phyloP scores from a whole-genome alignment of 2,113 vertebrate species.

The Aphyosemion australe region DNA sequence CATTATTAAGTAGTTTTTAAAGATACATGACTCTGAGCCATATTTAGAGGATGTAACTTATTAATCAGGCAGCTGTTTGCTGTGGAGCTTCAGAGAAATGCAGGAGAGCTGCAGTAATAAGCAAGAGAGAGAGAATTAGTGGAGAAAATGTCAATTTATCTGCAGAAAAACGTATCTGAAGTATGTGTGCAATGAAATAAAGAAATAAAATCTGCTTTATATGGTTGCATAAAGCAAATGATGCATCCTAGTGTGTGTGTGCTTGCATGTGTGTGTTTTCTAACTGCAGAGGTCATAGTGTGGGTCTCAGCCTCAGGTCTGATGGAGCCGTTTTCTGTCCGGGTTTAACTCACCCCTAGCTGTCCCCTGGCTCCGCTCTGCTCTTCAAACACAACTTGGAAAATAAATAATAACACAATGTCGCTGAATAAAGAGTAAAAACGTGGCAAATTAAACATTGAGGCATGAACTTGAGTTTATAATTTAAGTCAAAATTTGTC shows the following conservation, averaged over 20 bases:
- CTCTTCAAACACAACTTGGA: slow-evolving; percentile 69
- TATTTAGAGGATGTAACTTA: slow-evolving; percentile 80
- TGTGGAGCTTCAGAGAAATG: slow-evolving; percentile 65
- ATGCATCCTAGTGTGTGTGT: slow-evolving; percentile 9
- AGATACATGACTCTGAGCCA: slow-evolving; percentile 83
- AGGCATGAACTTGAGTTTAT: slow-evolving; percentile 35
- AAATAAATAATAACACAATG: slow-evolving; percentile 7
- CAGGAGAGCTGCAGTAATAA: slow-evolving; percentile 45
- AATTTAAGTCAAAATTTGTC: slow-evolving; percentile 41
- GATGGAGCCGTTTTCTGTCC: slow-evolving; percentile 47
- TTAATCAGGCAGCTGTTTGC: slow-evolving; percentile 83
- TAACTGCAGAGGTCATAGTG: slow-evolving; percentile 53
- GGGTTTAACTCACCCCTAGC: slow-evolving; percentile 38
- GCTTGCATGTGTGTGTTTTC: slow-evolving; percentile 31
- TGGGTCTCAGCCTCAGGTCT: slow-evolving; percentile 56
- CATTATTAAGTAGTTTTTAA: slow-evolving; percentile 79
- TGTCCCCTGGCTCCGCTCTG: slow-evolving; percentile 56
- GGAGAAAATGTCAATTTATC: slow-evolving; percentile 7
- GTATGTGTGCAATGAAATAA: neutral
- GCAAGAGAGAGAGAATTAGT: neutral
- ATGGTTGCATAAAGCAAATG: neutral
- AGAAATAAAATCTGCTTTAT: neutral
- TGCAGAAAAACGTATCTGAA: slow-evolving; percentile 3
- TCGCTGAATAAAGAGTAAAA: slow-evolving; percentile 25
- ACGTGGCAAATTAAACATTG: slow-evolving; percentile 55